These are phyloP conservation scores for Eustalomyia histrio DNA, from an alignment of 2,888 invertebrate species.

Conservation along the genomic window DNA sequence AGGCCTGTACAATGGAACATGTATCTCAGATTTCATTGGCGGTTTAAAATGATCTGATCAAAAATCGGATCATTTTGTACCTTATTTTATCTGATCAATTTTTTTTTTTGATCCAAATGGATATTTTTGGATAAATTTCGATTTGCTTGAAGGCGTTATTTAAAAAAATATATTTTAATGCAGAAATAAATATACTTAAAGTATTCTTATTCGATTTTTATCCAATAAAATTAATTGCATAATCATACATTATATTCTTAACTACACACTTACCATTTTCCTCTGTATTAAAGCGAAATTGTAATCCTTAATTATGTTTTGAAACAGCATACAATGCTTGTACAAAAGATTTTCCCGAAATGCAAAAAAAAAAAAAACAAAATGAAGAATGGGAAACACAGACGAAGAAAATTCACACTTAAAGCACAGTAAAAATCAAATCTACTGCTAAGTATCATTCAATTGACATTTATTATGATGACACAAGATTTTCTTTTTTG, in stretches of 20 bases:
- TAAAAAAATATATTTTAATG: too few species aligned
- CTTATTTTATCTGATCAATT: too few species aligned
- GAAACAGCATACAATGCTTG: conserved; percentile 11
- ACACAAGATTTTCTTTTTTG: conserved; percentile 23
- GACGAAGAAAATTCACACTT: conserved; percentile 34
- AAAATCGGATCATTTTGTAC: too few species aligned
- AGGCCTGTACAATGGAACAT: too few species aligned
- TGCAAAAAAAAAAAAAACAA: conserved; percentile 12
- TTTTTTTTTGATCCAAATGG: too few species aligned
- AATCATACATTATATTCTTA: conserved; percentile 8
- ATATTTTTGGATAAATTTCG: too few species aligned
- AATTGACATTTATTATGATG: conserved; percentile 55
- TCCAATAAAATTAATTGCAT: conserved; percentile 39
- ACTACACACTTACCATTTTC: conserved; percentile 43
- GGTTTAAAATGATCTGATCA: too few species aligned
- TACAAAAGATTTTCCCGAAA: conserved; percentile 45
- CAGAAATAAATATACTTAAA: too few species aligned
- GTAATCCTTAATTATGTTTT: conserved; percentile 58
- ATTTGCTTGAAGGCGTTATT: too few species aligned
- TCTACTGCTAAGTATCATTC: conserved; percentile 46
- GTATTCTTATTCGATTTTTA: background rate
- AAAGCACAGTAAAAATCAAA: conserved; percentile 20
- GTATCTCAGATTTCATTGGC: too few species aligned
- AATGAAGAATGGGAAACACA: conserved; percentile 31
- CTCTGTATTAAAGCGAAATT: conserved; percentile 14